Percentiles rank a stretch among this genome's conserved stretches.
Conservation (phyloP, 2,888 invertebrate genomes). For the Monoplex corrugatus region DNA sequence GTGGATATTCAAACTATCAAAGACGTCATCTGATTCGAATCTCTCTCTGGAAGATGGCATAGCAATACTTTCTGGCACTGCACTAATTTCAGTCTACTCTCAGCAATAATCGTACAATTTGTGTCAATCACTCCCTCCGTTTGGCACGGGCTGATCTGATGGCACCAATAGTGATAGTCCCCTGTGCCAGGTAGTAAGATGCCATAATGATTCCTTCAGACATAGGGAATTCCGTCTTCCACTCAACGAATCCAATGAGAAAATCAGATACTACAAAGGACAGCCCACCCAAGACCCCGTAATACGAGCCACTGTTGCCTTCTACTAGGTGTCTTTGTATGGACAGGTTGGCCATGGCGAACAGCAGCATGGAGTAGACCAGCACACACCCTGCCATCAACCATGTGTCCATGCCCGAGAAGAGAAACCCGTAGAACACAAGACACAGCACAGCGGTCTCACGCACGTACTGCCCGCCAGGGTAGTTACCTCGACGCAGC, state of each 20-base stretch:
- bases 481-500: conserved; percentile 55
- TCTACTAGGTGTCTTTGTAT: conserved; percentile 62
- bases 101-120: too few species aligned
- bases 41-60: too few species aligned
- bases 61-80: too few species aligned
- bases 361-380: conserved; percentile 63
- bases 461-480: background rate
- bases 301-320: conserved; percentile 56
- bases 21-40: too few species aligned
- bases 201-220: conserved; percentile 66
- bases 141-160: background rate
- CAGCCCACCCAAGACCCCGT: conserved; percentile 64
- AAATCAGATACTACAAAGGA: conserved; percentile 69
- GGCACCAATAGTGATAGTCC: conserved; percentile 67
- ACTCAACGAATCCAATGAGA: conserved; percentile 70
- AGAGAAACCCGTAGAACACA: conserved; percentile 55
- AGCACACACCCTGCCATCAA: conserved; percentile 61
- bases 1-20: too few species aligned
- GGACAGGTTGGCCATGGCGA: conserved; percentile 66
- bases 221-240: conserved; percentile 64
- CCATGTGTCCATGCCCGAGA: conserved; percentile 58
- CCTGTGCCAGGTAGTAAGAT: conserved; percentile 69
- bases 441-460: background rate
- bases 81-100: too few species aligned
- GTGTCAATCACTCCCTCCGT: background rate